Conservation (phyloP, 2,888 invertebrate genomes). For the Tiliacea citrago region DNA sequence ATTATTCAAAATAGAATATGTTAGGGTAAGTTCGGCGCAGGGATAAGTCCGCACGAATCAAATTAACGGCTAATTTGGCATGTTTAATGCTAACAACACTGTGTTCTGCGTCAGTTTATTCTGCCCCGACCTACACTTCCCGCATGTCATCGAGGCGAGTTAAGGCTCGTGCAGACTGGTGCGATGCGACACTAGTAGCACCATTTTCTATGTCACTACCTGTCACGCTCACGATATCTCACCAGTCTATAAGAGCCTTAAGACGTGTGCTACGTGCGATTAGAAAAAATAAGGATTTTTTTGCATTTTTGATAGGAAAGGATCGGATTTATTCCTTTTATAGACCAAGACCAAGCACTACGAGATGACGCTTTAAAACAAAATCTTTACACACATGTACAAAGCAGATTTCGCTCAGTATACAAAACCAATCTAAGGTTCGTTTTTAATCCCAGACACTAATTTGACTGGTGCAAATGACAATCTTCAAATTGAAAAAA, state of each 20-base stretch:
- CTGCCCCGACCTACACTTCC: not conserved
- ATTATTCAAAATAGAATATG: conserved; percentile 54
- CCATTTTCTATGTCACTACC: too few species aligned
- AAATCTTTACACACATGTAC: not conserved
- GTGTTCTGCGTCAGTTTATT: not conserved
- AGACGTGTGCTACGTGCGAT: not conserved
- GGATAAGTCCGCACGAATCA: not conserved
- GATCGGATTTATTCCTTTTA: not conserved
- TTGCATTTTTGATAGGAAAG: not conserved
- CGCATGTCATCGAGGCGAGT: not conserved
- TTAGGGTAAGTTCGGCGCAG: not conserved
- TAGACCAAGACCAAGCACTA: not conserved
- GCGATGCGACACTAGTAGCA: too few species aligned
- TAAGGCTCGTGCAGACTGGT: too few species aligned
- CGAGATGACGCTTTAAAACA: not conserved
- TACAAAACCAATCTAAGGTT: not conserved
- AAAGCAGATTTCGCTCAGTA: not conserved
- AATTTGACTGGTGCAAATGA: too few species aligned
- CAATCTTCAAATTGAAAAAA: too few species aligned
- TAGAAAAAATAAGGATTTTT: too few species aligned
- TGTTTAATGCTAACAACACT: not conserved
- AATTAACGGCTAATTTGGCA: not conserved
- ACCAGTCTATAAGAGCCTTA: too few species aligned
- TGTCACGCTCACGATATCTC: too few species aligned
- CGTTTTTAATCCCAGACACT: too few species aligned